Conservation (phyloP, 2,113 vertebrate genomes). For the Pterocles burchelli region DNA sequence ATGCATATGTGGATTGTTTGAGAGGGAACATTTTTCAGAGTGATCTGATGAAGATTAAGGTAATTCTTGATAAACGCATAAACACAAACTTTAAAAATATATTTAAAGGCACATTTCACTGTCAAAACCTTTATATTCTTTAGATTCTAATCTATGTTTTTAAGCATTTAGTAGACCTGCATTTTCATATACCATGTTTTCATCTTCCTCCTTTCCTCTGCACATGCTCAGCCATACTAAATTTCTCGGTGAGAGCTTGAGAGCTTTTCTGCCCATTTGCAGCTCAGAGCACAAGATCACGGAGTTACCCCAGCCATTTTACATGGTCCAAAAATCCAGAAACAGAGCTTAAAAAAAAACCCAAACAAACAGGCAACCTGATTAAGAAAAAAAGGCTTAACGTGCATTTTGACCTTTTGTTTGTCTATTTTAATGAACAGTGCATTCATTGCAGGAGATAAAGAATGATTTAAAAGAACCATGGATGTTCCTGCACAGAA, state of each 20-base stretch:
- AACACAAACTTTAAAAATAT: neutral
- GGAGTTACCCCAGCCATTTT: neutral
- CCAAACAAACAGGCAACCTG: neutral
- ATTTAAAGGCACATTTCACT: neutral
- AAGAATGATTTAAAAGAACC: neutral
- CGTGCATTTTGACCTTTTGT: neutral
- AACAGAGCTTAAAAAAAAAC: neutral
- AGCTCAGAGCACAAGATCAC: neutral
- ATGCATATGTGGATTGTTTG: neutral
- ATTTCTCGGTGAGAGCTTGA: neutral
- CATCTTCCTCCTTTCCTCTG: neutral
- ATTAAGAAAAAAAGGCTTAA: neutral
- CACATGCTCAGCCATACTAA: neutral
- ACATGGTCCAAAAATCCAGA: neutral
- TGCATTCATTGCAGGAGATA: neutral
- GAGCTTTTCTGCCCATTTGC: neutral
- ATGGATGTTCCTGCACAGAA: neutral
- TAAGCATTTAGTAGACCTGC: neutral
- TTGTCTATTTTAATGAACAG: neutral
- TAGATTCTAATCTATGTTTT: neutral
- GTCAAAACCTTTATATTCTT: neutral
- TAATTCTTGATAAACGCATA: constrained; percentile 25
- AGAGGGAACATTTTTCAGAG: neutral
- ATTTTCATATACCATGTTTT: neutral
- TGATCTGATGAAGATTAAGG: neutral